Percentiles rank a stretch among this genome's conserved stretches.
These are phyloP conservation scores for Palloptera scutellata DNA, from an alignment of 2,888 invertebrate species.

Conservation along the genomic window DNA sequence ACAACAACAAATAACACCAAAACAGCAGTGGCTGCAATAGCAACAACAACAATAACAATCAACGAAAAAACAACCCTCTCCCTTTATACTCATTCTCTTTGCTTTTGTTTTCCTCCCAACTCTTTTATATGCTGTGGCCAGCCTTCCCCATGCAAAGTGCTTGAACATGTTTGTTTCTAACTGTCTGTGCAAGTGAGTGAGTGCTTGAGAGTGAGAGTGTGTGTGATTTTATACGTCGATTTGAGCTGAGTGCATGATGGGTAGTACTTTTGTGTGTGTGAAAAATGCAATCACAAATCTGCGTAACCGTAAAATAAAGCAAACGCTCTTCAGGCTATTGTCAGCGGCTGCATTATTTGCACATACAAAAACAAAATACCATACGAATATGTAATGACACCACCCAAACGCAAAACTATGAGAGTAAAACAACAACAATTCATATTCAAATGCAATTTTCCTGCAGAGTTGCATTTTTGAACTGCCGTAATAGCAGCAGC, in stretches of 20 bases:
- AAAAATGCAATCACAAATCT: conserved; percentile 20
- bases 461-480: too few species aligned
- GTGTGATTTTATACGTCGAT: conserved; percentile 6
- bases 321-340: background rate
- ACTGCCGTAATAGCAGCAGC: too few species aligned
- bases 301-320: conserved; percentile 15
- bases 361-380: too few species aligned
- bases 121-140: background rate
- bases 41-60: conserved; percentile 9
- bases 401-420: background rate
- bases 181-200: background rate
- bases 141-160: conserved; percentile 7
- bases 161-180: conserved; percentile 12
- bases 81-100: background rate
- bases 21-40: background rate
- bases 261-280: conserved; percentile 11
- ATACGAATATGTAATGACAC: background rate
- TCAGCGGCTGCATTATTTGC: background rate
- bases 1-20: background rate
- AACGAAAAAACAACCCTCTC: conserved; percentile 26
- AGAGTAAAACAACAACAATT: too few species aligned
- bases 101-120: background rate
- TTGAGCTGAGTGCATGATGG: background rate
- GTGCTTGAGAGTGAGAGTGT: background rate
- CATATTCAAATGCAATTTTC: too few species aligned